phyloP scores from a whole-genome alignment of 2,888 invertebrate species.

The Embidobia sp. region DNA sequence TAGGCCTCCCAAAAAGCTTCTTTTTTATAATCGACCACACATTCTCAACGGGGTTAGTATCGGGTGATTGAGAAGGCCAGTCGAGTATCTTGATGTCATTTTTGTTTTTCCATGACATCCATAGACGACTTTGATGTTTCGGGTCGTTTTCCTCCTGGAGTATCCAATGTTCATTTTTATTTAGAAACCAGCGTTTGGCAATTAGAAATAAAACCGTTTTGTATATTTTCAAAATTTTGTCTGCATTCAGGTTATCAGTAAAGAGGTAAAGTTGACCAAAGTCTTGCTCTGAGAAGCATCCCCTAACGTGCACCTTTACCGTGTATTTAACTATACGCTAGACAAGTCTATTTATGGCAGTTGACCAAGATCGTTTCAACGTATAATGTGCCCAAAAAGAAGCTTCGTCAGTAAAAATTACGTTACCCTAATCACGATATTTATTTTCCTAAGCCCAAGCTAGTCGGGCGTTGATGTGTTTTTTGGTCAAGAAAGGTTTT shows the following conservation, averaged over 20 bases:
- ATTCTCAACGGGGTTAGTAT: background rate
- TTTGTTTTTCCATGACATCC: constrained; percentile 19
- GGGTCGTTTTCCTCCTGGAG: constrained; percentile 15
- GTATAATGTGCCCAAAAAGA: background rate
- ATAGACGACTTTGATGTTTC: constrained; percentile 6
- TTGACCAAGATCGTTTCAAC: background rate
- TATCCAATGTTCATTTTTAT: constrained; percentile 19
- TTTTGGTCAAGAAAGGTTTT: too few species aligned
- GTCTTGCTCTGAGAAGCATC: constrained; percentile 3
- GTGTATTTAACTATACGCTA: background rate
- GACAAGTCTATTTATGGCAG: background rate
- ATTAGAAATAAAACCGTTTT: too few species aligned
- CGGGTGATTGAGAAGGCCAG: background rate
- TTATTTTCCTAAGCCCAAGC: background rate
- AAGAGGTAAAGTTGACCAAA: constrained; percentile 33
- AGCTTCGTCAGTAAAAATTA: background rate
- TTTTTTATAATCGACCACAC: too few species aligned
- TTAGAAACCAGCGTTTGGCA: constrained; percentile 29
- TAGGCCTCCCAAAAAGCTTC: too few species aligned
- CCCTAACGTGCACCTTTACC: constrained; percentile 28
- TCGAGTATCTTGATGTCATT: constrained; percentile 1
- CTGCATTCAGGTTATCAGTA: constrained; percentile 35
- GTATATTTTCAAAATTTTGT: too few species aligned
- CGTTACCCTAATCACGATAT: background rate
- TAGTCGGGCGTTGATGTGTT: too few species aligned